Evolutionary conservation across 2,797 vertebrate genomes (phyloP).

Genomic region (Darevskia mixta): DNA sequence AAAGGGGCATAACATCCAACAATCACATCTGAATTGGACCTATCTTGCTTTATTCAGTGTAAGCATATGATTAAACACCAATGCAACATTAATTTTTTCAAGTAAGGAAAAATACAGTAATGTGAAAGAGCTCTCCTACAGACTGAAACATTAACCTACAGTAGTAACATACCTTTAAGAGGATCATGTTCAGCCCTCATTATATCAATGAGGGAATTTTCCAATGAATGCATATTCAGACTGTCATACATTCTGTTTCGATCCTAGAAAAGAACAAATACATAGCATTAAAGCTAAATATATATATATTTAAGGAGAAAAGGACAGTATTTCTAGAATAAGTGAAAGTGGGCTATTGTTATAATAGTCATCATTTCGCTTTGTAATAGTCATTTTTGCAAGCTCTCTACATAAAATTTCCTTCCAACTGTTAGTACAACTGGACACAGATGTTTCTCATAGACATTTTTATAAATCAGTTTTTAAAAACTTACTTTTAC

Average conservation of each 20-base stretch:
- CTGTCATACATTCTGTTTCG: conserved; percentile 97
- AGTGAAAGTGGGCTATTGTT: neutral
- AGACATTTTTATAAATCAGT: neutral
- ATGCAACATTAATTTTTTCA: neutral
- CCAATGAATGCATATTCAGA: conserved; percentile 99
- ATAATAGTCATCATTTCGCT: neutral
- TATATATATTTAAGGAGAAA: conserved; percentile 46
- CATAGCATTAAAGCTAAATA: conserved; percentile 59
- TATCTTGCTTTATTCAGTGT: neutral
- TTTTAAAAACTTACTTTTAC: neutral
- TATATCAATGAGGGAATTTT: conserved; percentile 99
- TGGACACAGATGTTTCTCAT: neutral
- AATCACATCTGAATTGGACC: neutral
- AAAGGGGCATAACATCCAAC: neutral
- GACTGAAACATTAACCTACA: conserved; percentile 52
- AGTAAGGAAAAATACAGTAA: conserved; percentile 9
- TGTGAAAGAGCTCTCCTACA: conserved; percentile 5
- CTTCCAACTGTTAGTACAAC: neutral
- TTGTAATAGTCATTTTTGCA: neutral
- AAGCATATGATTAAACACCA: neutral
- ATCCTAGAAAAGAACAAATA: conserved; percentile 86
- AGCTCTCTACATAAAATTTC: neutral
- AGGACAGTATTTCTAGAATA: neutral
- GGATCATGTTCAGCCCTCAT: conserved; percentile 99
- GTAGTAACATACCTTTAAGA: conserved; percentile 90